Evolutionary conservation across 2,113 vertebrate genomes (phyloP).

Genomic region (Neogale vison): DNA sequence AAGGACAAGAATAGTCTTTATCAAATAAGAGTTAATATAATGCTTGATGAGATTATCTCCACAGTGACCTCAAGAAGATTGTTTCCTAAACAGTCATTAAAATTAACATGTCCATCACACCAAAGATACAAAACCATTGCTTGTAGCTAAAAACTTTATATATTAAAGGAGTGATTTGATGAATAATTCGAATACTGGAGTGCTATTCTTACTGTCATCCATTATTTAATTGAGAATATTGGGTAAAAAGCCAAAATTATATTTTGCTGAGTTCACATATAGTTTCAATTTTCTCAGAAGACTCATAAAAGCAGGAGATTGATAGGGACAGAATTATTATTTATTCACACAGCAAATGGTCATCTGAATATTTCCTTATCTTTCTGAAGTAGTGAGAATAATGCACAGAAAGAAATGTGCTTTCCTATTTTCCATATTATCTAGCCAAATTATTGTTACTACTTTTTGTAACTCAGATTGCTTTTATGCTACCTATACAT

Average conservation of each 20-base stretch:
- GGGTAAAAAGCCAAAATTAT: neutral
- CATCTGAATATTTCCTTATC: neutral
- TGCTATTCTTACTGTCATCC: neutral
- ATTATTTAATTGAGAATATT: conserved; percentile 46
- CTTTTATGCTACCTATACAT: neutral
- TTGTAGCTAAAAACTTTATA: neutral
- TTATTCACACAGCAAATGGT: neutral
- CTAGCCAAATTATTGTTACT: neutral
- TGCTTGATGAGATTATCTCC: conserved; percentile 47
- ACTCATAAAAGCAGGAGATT: neutral
- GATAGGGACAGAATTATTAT: neutral
- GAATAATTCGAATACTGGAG: conserved; percentile 17
- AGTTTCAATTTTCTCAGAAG: conserved; percentile 17
- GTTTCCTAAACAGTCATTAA: conserved; percentile 68
- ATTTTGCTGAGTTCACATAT: neutral
- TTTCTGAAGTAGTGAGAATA: neutral
- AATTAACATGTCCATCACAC: conserved; percentile 41
- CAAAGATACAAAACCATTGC: conserved; percentile 42
- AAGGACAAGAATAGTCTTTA: conserved; percentile 61
- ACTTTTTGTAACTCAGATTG: neutral
- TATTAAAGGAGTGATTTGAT: conserved; percentile 30
- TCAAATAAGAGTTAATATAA: conserved; percentile 60
- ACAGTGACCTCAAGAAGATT: conserved; percentile 49
- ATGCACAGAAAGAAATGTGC: neutral
- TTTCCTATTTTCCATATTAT: neutral